Evolutionary conservation across 2,113 vertebrate genomes (phyloP).

Genomic region (Xenus cinereus): DNA sequence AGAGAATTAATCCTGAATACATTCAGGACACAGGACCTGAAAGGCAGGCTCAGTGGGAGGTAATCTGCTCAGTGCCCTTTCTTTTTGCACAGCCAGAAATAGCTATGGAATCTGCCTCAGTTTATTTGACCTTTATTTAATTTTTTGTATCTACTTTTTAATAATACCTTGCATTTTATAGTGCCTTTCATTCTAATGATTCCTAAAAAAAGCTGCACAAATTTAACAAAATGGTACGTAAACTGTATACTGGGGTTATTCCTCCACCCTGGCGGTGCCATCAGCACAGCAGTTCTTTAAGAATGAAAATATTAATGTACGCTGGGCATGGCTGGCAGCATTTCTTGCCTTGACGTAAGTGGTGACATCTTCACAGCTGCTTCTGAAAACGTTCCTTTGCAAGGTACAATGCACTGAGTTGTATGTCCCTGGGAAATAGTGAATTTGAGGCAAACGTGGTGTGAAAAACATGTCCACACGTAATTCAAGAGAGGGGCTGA

Average conservation of each 20-base stretch:
- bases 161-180: neutral
- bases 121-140: neutral
- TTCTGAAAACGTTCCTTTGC: neutral
- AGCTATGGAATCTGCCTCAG: neutral
- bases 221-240: neutral
- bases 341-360: neutral
- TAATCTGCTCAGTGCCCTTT: conserved; percentile 35
- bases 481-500: neutral
- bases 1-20: conserved; percentile 27
- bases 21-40: conserved; percentile 30
- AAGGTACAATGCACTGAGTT: neutral
- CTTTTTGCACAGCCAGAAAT: conserved; percentile 9
- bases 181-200: neutral
- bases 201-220: neutral
- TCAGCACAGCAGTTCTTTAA: neutral
- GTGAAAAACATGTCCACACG: neutral
- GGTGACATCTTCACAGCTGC: neutral
- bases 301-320: neutral
- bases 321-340: neutral
- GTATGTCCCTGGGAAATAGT: neutral
- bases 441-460: neutral
- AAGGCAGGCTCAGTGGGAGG: conserved; percentile 26
- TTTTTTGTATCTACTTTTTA: neutral
- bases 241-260: neutral
- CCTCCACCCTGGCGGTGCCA: neutral